Percentiles rank a stretch among this genome's conserved stretches.
phyloP scores from a whole-genome alignment of 2,797 vertebrate species.

The Eulemur albifrons region DNA sequence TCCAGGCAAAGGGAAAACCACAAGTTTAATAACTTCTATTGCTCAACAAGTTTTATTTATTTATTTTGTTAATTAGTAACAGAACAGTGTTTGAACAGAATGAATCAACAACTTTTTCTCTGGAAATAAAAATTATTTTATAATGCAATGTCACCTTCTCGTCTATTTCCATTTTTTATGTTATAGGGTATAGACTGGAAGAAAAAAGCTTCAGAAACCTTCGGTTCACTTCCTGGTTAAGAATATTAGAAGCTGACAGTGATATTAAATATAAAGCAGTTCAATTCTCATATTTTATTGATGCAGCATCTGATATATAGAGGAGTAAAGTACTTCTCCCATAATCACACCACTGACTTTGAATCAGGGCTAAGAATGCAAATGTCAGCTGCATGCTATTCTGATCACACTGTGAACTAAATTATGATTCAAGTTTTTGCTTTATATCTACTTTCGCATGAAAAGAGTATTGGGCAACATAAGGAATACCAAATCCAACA shows the following conservation, averaged over 20 bases:
- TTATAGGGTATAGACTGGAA: neutral
- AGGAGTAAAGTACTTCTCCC: neutral
- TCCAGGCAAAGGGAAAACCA: constrained; percentile 6
- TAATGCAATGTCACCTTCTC: neutral
- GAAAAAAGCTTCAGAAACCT: neutral
- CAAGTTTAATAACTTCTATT: neutral
- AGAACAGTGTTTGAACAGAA: constrained; percentile 17
- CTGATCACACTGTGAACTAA: constrained; percentile 13
- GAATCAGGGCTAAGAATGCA: neutral
- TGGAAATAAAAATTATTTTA: constrained; percentile 47
- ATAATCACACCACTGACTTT: neutral
- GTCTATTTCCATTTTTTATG: neutral
- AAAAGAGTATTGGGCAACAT: constrained; percentile 11
- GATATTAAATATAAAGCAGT: constrained; percentile 38
- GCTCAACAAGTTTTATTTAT: neutral
- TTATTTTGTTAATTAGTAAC: neutral
- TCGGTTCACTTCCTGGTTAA: neutral
- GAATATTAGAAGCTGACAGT: neutral
- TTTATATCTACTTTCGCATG: neutral
- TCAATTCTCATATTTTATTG: constrained; percentile 44
- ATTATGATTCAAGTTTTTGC: constrained; percentile 1
- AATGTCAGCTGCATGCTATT: neutral
- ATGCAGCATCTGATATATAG: neutral
- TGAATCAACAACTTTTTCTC: neutral
- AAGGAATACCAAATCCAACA: neutral